Conservation (phyloP, 1,140 invertebrate species). For the Zaprionus tsacasi region DNA sequence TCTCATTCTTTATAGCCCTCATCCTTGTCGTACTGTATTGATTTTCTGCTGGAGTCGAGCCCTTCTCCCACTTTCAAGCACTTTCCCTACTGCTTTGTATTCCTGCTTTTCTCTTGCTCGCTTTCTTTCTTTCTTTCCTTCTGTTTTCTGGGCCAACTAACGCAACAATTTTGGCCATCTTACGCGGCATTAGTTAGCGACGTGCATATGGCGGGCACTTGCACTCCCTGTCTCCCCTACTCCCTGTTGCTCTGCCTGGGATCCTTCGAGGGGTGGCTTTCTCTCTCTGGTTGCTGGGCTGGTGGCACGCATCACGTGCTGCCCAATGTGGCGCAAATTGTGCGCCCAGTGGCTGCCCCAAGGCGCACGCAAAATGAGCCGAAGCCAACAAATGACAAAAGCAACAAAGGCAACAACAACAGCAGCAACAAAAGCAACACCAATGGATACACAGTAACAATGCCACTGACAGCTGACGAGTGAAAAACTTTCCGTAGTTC, state of each 20-base stretch:
- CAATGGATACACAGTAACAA: slow-evolving; percentile 6
- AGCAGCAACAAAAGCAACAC: not conserved
- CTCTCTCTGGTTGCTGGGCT: slow-evolving; percentile 9
- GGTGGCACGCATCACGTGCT: slow-evolving; percentile 69
- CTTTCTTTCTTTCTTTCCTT: slow-evolving; percentile 10
- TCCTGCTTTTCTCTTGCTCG: not conserved
- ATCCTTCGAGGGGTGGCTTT: slow-evolving; percentile 14
- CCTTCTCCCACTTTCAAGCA: not conserved
- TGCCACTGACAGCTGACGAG: slow-evolving; percentile 50
- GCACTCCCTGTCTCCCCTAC: not conserved
- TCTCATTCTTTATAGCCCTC: slow-evolving; percentile 16
- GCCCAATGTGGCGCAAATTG: slow-evolving; percentile 71
- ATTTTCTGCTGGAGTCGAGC: slow-evolving; percentile 33
- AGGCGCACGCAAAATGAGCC: slow-evolving; percentile 51
- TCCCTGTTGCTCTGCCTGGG: slow-evolving; percentile 9
- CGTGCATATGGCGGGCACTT: slow-evolving; percentile 40
- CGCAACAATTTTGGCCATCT: slow-evolving; percentile 42
- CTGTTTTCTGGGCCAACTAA: slow-evolving; percentile 28
- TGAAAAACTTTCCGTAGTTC: slow-evolving; percentile 36
- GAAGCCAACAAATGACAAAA: slow-evolving; percentile 59
- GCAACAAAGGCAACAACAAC: slow-evolving; percentile 4
- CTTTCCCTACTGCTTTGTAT: not conserved
- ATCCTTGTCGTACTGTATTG: slow-evolving; percentile 22
- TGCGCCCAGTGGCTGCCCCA: slow-evolving; percentile 29
- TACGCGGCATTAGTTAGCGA: slow-evolving; percentile 31